Evolutionary conservation across 2,888 invertebrate genomes (phyloP), one percentile per base, ranked within the genome.

Genomic region (Sialis lutaria): DNA sequence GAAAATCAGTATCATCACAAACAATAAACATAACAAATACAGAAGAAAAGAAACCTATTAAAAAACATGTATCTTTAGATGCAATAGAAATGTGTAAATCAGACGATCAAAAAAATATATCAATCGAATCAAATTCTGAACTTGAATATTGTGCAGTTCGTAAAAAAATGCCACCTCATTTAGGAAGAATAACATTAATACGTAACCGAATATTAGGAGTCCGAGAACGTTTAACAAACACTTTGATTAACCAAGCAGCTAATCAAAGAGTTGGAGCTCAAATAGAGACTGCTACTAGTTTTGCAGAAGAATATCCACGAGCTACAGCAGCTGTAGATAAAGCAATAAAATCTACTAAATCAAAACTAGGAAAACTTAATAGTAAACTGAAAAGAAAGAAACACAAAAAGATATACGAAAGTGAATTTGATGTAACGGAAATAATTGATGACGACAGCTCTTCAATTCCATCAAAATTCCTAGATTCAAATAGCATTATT

Each of bases 311-410:
- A 46, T 63, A 63, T 12, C 61, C 59, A 48, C 48, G 60, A 8
- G 52, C 53, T 1, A 63, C 62, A 44, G 40, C 42, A 47, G 42
- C 47, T 10, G 53, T 67, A 8, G 64, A 65, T 50, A 64, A 61
- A 50, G 58, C 65, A 55, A 64, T 64, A 52, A 64, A 62, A 54
- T 59, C 55, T 41, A 65, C 65, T 4, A 64, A 63, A 50, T 58
- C 56, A 45, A 64, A 63, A 50, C 65, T 64, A 42, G 50, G 65
- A 12, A 58, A 55, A 47, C 62, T 54, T 33, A 64, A 64, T 6
- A 60, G 61, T 31, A 64, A 60, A 53, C 58, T 65, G 6, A 62
- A 64, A 50, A 55, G 56, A 42, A 55, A 53, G 40, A 55, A 22
- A 22, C 22, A 22, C 22, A 22, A 40, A 40, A 40, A 40, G 13